Percentiles rank a stretch among this genome's conserved stretches.
phyloP scores from a whole-genome alignment of 1,140 invertebrate species.

The Maniola jurtina region DNA sequence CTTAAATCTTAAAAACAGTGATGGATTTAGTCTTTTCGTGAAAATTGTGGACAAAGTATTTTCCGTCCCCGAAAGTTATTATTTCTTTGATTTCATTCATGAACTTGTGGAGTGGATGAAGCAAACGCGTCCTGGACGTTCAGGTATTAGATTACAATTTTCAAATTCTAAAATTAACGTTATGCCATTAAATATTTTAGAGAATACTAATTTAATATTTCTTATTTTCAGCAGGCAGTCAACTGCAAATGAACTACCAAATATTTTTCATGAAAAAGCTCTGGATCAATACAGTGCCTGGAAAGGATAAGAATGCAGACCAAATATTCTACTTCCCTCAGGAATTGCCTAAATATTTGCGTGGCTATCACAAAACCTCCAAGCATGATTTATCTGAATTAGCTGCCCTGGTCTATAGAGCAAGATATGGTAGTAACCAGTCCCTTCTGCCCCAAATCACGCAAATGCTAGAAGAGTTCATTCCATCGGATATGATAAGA shows the following conservation, averaged over 20 bases:
- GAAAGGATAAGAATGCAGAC: slow-evolving; percentile 93
- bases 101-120: slow-evolving; percentile 93
- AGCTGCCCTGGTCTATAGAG: slow-evolving; percentile 89
- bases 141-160: slow-evolving; percentile 78
- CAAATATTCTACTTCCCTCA: slow-evolving; percentile 97
- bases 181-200: background rate
- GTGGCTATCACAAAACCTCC: slow-evolving; percentile 91
- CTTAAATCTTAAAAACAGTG: slow-evolving; percentile 85
- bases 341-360: slow-evolving; percentile 94
- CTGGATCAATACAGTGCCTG: slow-evolving; percentile 94
- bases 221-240: slow-evolving; percentile 60
- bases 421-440: slow-evolving; percentile 86
- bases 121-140: slow-evolving; percentile 86
- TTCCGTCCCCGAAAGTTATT: slow-evolving; percentile 94
- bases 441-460: slow-evolving; percentile 81
- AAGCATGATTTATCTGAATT: slow-evolving; percentile 89
- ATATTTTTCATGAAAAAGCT: slow-evolving; percentile 98
- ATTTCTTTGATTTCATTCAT: slow-evolving; percentile 97
- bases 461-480: slow-evolving; percentile 85
- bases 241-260: slow-evolving; percentile 91
- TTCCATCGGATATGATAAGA: slow-evolving; percentile 90
- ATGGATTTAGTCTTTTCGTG: slow-evolving; percentile 95
- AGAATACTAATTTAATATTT: slow-evolving; percentile 24
- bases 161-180: background rate
- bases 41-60: slow-evolving; percentile 96